Evolutionary conservation across 2,113 vertebrate genomes (phyloP), one percentile per base, ranked within the genome.

Genomic region (Python bivittatus): DNA sequence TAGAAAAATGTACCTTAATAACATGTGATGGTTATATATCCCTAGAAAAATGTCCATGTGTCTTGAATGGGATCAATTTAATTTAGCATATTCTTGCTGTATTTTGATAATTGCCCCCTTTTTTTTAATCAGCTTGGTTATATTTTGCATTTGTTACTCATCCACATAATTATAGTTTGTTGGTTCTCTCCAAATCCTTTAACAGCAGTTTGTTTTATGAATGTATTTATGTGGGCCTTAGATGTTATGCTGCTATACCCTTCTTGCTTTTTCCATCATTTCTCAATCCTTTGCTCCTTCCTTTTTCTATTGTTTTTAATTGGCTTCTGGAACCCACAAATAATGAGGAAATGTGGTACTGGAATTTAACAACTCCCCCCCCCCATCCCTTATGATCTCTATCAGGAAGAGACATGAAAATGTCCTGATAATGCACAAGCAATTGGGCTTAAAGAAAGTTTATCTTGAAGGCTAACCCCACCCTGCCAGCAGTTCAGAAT

Each of bases 81-180:
- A 15, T 90, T 84, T 89, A 84, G 88, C 6, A 52, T 89, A 58
- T 96, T 90, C 68, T 64, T 0, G 86, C 91, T 20, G 2, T 53
- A 89, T 93, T 48, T 90, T 93, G 33, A 11, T 94, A 87, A 92
- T 60, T 72, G 48, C 87, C 15, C 3, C 33, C 7, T 48, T 10
- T 15, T 1, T 1, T 94, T 86, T 84, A 1, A 84, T n/a, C 60
- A 0, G 92, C 0, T 8, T 94, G 25, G 2, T 0, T 0, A 90
- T 92, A 56, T 1, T 92, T 93, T 90, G 44, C 86, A 91, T 79
- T 4, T 85, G 6, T 93, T 93, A 85, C 0, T 33, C 61, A 11
- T 84, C 91, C 91, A 44, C 68, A 83, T 89, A 56, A 57, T 88
- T 64, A 13, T 88, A 68, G 42, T 83, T 90, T 92, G 52, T 38